A percentile compares a stretch with the other conserved stretches of the same genome.
Evolutionary conservation across 2,797 vertebrate species (phyloP).

Genomic region (Dallia pectoralis): DNA sequence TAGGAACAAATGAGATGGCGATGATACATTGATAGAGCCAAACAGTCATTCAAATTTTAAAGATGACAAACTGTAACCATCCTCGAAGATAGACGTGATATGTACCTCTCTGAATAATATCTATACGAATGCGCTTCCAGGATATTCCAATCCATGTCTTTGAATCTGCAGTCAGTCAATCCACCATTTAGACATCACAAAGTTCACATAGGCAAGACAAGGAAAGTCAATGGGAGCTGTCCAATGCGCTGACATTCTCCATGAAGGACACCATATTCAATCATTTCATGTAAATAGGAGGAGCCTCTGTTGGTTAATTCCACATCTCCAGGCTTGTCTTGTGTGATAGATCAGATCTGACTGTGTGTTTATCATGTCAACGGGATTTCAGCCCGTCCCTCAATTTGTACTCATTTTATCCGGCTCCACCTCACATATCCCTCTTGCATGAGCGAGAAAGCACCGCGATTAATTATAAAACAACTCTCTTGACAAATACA

Average conservation of each 20-base stretch:
- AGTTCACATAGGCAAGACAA: slow-evolving; percentile 28
- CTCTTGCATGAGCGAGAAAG: slow-evolving; percentile 51
- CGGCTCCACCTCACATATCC: slow-evolving; percentile 12
- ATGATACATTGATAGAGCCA: too few relatives aligned
- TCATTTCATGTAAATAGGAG: slow-evolving; percentile 72
- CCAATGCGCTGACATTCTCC: slow-evolving; percentile 38
- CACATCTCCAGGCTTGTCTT: slow-evolving; percentile 56
- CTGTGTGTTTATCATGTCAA: slow-evolving; percentile 72
- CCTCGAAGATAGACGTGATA: neutral
- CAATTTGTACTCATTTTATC: slow-evolving; percentile 37
- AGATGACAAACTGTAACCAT: neutral
- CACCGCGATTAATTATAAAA: slow-evolving; percentile 65
- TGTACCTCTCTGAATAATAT: too few relatives aligned
- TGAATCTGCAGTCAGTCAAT: slow-evolving; percentile 39
- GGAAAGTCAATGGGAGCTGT: slow-evolving; percentile 43
- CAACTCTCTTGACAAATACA: slow-evolving; percentile 2
- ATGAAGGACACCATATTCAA: slow-evolving; percentile 67
- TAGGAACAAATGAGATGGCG: too few relatives aligned
- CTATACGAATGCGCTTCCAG: neutral
- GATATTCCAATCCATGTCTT: slow-evolving; percentile 16
- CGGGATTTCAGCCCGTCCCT: slow-evolving; percentile 62
- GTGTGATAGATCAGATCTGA: slow-evolving; percentile 63
- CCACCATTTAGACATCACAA: slow-evolving; percentile 35
- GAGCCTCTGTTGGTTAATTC: slow-evolving; percentile 56
- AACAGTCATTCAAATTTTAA: too few relatives aligned